phyloP scores from a whole-genome alignment of 2,888 invertebrate genomes.

The Catocala fraxini region DNA sequence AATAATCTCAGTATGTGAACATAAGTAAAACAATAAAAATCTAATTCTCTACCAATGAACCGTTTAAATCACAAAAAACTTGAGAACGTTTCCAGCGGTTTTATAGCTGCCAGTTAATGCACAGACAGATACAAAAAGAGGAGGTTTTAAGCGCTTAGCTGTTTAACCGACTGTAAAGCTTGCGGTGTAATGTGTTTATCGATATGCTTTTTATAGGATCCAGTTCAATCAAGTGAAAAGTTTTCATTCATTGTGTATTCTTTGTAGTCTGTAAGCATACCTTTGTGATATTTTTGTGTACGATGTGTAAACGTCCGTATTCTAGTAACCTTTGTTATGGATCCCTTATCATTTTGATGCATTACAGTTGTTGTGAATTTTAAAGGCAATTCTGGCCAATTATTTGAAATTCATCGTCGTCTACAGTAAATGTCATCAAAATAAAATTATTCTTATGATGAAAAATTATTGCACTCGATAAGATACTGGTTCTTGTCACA shows the following conservation, averaged over 20 bases:
- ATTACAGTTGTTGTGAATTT: neutral
- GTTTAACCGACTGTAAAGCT: constrained; percentile 53
- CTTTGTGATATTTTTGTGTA: constrained; percentile 1
- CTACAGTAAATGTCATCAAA: too few species aligned
- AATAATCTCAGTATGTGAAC: too few species aligned
- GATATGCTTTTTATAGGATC: constrained; percentile 34
- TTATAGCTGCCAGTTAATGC: constrained; percentile 8
- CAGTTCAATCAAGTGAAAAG: constrained; percentile 38
- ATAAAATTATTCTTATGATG: too few species aligned
- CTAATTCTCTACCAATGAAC: constrained; percentile 3
- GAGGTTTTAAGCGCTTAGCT: constrained; percentile 26
- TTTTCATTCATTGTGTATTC: constrained; percentile 13
- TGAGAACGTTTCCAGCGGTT: constrained; percentile 7
- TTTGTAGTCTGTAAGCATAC: constrained; percentile 3
- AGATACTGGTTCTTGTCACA: too few species aligned
- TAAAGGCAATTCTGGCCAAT: neutral
- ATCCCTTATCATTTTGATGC: too few species aligned
- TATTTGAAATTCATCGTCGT: too few species aligned
- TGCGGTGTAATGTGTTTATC: constrained; percentile 47
- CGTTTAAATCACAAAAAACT: constrained; percentile 6
- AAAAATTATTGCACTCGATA: too few species aligned
- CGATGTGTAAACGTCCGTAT: neutral
- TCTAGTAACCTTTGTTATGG: too few species aligned
- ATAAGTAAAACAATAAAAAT: constrained; percentile 4
- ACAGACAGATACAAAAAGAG: constrained; percentile 45